These are phyloP conservation scores for Antechinus stuartii DNA, from an alignment of 2,113 vertebrate genomes.

Conservation along the genomic window DNA sequence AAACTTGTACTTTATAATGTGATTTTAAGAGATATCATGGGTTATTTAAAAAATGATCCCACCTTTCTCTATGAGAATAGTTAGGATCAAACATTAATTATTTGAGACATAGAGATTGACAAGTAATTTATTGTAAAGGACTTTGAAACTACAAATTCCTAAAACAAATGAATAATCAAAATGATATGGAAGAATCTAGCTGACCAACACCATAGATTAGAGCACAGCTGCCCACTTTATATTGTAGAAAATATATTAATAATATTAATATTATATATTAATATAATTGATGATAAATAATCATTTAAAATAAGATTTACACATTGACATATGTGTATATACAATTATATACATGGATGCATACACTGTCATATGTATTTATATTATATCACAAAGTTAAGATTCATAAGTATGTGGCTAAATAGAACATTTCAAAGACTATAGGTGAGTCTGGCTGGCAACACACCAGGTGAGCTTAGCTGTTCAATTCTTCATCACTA, in stretches of 20 bases:
- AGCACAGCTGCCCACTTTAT: background rate
- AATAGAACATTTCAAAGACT: constrained; percentile 50
- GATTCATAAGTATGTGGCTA: background rate
- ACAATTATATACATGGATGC: background rate
- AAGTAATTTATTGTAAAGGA: background rate
- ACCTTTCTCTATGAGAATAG: no score
- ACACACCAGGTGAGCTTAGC: no score
- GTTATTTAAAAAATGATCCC: no score
- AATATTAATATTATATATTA: no score
- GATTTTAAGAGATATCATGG: no score
- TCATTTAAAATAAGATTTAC: background rate
- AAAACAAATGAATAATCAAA: constrained; percentile 35
- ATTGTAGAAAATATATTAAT: constrained; percentile 1
- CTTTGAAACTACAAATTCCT: constrained; percentile 32
- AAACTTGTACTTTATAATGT: background rate
- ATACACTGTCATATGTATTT: background rate
- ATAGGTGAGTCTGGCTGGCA: background rate
- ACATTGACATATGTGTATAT: background rate
- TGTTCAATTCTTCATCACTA: background rate
- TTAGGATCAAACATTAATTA: no score
- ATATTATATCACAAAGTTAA: no score
- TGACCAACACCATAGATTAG: background rate
- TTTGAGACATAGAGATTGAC: background rate
- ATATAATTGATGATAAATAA: no score
- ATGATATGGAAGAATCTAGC: background rate